A percentile compares a stretch with the other conserved stretches of the same genome.
phyloP scores from a whole-genome alignment of 2,113 vertebrate genomes.

The Syrrhaptes paradoxus region DNA sequence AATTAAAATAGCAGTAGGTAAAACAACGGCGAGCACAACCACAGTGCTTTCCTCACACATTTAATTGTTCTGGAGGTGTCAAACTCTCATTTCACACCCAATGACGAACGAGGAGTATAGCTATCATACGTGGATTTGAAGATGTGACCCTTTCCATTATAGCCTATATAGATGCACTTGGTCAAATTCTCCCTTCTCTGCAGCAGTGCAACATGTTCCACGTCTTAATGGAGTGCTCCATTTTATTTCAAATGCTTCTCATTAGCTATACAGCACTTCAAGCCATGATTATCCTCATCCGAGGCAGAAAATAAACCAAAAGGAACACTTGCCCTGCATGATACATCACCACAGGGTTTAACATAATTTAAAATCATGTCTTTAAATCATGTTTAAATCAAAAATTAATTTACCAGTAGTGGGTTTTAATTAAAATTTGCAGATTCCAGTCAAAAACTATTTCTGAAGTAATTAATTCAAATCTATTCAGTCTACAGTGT shows the following conservation, averaged over 20 bases:
- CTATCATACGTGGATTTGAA: not conserved
- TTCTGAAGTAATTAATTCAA: not conserved
- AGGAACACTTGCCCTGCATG: not conserved
- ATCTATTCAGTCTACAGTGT: not conserved
- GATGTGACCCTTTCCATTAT: not conserved
- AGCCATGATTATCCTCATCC: not conserved
- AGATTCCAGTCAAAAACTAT: not conserved
- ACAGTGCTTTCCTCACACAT: not conserved
- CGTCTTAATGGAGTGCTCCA: not conserved
- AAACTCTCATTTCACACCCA: not conserved
- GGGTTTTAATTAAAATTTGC: not conserved
- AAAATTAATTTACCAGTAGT: not conserved
- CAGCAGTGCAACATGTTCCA: not conserved
- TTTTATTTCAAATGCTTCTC: not conserved
- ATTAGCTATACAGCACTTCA: not conserved
- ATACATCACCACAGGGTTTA: not conserved
- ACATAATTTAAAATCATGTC: not conserved
- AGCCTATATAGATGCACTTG: not conserved
- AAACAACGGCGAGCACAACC: not conserved
- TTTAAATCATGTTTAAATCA: not conserved
- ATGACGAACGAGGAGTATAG: not conserved
- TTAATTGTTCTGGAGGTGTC: not conserved
- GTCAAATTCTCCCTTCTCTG: not conserved
- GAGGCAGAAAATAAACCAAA: constrained; percentile 11
- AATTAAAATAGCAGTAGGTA: not conserved